Conservation (phyloP, 2,797 vertebrate genomes). For the Steatocranus sp. region DNA sequence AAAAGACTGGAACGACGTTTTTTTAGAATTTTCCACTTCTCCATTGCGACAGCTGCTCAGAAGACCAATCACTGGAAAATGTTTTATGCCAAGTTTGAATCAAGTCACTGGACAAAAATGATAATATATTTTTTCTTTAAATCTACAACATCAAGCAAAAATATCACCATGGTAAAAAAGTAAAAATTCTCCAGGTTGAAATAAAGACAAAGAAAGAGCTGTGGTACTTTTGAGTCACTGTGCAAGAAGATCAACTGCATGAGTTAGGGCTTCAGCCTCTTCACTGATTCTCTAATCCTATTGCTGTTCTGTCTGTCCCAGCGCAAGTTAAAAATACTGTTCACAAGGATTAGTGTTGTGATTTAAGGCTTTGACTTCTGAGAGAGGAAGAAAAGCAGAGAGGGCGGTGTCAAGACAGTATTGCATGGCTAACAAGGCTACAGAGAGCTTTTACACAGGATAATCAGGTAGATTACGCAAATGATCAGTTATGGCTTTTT, state of each 20-base stretch:
- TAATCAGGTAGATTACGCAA: neutral
- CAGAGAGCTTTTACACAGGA: neutral
- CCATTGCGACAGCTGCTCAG: slow-evolving; percentile 50
- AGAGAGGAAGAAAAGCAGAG: slow-evolving; percentile 39
- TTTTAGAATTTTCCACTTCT: slow-evolving; percentile 68
- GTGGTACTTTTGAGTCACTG: slow-evolving; percentile 23
- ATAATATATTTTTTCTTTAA: neutral
- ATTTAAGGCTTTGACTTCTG: slow-evolving; percentile 75
- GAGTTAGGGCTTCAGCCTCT: slow-evolving; percentile 65
- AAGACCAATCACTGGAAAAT: neutral
- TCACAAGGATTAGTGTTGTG: slow-evolving; percentile 74
- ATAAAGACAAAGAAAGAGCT: slow-evolving; percentile 26
- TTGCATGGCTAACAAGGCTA: slow-evolving; percentile 32
- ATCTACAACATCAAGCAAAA: slow-evolving; percentile 7
- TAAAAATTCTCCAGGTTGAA: neutral
- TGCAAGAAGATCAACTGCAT: slow-evolving; percentile 67
- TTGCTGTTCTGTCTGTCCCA: slow-evolving; percentile 76
- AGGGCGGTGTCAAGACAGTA: slow-evolving; percentile 46
- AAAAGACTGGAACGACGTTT: slow-evolving; percentile 79
- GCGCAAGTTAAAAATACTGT: slow-evolving; percentile 82
- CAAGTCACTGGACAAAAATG: neutral
- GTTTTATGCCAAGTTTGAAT: neutral
- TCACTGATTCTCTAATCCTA: slow-evolving; percentile 77
- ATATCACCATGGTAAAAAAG: neutral
- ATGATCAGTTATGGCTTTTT: neutral